Evolutionary conservation across 2,113 vertebrate genomes (phyloP).

Genomic region (Butorides virescens): DNA sequence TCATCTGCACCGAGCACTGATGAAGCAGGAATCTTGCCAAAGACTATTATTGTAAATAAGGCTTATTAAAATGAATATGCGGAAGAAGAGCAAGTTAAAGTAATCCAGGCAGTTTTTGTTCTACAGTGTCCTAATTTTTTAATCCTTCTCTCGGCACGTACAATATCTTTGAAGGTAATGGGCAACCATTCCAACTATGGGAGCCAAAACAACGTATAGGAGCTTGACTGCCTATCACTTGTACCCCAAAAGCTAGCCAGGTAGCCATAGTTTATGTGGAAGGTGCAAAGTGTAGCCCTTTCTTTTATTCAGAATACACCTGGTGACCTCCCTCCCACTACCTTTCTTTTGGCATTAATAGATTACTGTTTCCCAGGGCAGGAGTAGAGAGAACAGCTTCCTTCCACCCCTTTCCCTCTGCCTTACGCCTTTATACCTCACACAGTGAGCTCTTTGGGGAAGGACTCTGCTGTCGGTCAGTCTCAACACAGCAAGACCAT

Average conservation of each 20-base stretch:
- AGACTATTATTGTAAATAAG: background rate
- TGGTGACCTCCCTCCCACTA: background rate
- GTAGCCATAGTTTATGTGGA: background rate
- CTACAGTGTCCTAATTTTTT: background rate
- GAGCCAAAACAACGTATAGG: background rate
- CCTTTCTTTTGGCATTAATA: background rate
- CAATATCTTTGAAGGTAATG: background rate
- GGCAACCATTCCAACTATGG: background rate
- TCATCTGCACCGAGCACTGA: fast-evolving
- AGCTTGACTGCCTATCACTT: background rate
- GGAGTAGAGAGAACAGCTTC: background rate
- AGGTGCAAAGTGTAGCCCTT: background rate
- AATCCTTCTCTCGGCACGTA: background rate
- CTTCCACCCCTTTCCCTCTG: background rate
- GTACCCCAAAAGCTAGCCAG: background rate
- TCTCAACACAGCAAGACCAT: background rate
- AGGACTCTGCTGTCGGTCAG: background rate
- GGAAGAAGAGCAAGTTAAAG: background rate
- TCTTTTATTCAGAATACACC: background rate
- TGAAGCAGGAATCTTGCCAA: background rate
- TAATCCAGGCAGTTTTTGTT: background rate
- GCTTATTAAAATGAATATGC: background rate
- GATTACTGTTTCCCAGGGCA: background rate
- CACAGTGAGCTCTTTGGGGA: background rate
- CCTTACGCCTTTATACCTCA: fast-evolving